Evolutionary conservation across 1,140 invertebrate species (phyloP), one percentile per base, ranked within the genome.

Genomic region (Drosophila ficusphila): DNA sequence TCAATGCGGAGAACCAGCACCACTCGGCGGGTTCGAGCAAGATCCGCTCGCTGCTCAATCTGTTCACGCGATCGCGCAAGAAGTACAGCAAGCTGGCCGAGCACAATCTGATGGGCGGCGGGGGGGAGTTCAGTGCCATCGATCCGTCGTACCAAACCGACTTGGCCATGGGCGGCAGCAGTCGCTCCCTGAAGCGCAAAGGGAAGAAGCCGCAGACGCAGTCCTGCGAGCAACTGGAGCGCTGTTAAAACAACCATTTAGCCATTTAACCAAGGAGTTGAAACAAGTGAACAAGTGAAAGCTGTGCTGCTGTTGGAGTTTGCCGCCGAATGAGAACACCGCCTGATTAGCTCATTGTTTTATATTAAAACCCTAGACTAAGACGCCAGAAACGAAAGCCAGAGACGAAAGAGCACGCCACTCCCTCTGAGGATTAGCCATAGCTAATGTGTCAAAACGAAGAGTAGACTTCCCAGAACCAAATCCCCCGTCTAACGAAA

Each of bases 171-270:
- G 33, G 18, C 14, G 31, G 31, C 8, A 14, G 29, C 19, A 60
- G 58, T 34, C 57, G 64, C 14, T 39, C 38, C 0, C 6, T 48
- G 9, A 88, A 81, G 25, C 72, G 73, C 19, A 88, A 83, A 14
- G 51, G 64, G 58, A 79, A 90, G 47, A 89, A 89, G 38, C 64
- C 73, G 1, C 83, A 89, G 14, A 89, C 83, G 16, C 85, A 90
- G 21, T 90, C 90, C 19, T 91, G 90, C 53, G 90, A 91, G 56
- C 90, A 90, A 51, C 75, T 91, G 74, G 86, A 91, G 19, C 68
- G 82, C 2, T 68, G 90, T 27, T 85, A 16, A 19, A 27, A 12
- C 4, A 1, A 5, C 4, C n/a, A n/a, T n/a, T n/a, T n/a, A n/a
- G n/a, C n/a, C n/a, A n/a, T n/a, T n/a, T n/a, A n/a, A n/a, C n/a